These are phyloP conservation scores for Diphyllodes magnificus DNA, from an alignment of 2,113 vertebrate genomes.

Conservation along the genomic window DNA sequence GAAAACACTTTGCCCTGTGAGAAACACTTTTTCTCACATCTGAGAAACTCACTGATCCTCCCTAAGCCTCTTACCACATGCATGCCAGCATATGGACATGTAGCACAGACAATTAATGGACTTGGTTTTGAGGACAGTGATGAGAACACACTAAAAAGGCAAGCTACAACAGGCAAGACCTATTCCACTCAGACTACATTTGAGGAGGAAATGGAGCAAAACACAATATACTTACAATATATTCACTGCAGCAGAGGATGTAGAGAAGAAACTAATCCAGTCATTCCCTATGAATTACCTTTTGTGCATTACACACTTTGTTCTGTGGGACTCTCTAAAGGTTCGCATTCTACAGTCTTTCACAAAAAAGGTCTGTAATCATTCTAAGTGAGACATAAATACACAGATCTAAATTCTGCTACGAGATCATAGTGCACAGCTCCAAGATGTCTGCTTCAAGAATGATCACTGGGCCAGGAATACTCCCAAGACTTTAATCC, in stretches of 20 bases:
- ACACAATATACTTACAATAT: background rate
- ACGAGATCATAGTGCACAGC: background rate
- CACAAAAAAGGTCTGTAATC: background rate
- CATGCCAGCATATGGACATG: background rate
- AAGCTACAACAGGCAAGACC: background rate
- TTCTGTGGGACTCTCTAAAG: background rate
- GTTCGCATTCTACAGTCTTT: background rate
- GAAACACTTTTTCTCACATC: no score
- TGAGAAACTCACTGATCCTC: background rate
- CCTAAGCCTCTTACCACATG: background rate
- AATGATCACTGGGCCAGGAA: background rate
- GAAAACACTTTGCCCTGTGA: background rate
- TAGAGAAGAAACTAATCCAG: background rate
- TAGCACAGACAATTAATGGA: background rate
- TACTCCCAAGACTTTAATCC: background rate
- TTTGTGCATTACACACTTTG: background rate
- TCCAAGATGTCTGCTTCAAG: constrained; percentile 10
- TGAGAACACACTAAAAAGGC: background rate
- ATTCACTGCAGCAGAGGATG: background rate
- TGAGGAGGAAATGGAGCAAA: background rate
- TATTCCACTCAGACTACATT: background rate
- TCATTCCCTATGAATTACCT: background rate
- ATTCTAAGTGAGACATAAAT: background rate
- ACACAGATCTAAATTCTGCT: background rate
- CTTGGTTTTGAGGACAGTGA: background rate